These are phyloP conservation scores for Apostichopus californicus DNA, from an alignment of 35 echinoderm and acorn worm genomes.

Conservation along the genomic window DNA sequence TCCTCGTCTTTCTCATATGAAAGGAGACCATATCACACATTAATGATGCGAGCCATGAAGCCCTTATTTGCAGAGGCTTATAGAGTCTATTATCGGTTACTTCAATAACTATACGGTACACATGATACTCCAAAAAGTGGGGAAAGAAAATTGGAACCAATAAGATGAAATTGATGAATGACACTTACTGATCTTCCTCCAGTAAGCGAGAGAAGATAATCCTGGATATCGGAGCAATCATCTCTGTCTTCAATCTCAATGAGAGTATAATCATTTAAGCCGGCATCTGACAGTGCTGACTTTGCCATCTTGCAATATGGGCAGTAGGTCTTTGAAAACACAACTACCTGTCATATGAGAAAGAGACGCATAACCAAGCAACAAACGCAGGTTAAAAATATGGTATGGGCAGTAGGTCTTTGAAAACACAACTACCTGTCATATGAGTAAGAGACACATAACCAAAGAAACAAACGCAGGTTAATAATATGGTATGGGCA, in stretches of 20 bases:
- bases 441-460: background rate
- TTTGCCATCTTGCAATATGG: conserved; percentile 73
- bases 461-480: too few species aligned
- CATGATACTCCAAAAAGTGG: too few species aligned
- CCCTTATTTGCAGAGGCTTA: background rate
- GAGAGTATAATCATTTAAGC: conserved; percentile 49
- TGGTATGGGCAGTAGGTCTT: conserved; percentile 60
- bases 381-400: too few species aligned
- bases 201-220: conserved; percentile 28
- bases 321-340: conserved; percentile 70
- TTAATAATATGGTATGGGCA: conserved; percentile 28
- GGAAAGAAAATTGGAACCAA: too few species aligned
- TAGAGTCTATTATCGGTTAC: too few species aligned
- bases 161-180: too few species aligned
- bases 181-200: conserved; percentile 67
- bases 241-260: conserved; percentile 50
- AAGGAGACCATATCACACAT: background rate
- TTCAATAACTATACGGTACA: too few species aligned
- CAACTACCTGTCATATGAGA: conserved; percentile 48
- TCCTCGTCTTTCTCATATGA: background rate
- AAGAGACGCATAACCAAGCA: background rate
- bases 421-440: conserved; percentile 72
- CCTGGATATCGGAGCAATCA: conserved; percentile 48
- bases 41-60: background rate
- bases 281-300: conserved; percentile 22